A percentile compares a stretch with the other conserved stretches of the same genome.
phyloP scores from a whole-genome alignment of 2,888 invertebrate genomes.

The Drosophila birchii region DNA sequence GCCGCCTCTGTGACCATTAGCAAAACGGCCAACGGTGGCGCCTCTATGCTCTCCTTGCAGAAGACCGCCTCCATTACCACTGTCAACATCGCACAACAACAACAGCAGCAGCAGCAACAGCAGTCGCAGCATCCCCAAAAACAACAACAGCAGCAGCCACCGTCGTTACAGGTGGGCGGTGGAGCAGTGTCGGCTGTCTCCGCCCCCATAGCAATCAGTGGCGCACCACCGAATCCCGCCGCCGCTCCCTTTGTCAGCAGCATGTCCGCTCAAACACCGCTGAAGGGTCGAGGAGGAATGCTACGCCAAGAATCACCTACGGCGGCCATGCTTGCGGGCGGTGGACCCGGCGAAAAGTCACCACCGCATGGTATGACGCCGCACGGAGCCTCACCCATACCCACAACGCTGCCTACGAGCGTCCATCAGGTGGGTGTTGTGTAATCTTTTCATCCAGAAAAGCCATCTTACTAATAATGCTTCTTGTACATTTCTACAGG shows the following conservation, averaged over 20 bases:
- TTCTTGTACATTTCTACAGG: conserved; percentile 85
- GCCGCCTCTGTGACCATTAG: conserved; percentile 55
- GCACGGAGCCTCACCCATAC: conserved; percentile 85
- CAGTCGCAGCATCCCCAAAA: conserved; percentile 70
- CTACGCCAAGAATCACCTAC: conserved; percentile 83
- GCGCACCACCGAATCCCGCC: conserved; percentile 68
- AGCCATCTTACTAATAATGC: background rate
- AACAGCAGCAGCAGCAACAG: conserved; percentile 71
- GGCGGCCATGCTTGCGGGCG: conserved; percentile 66
- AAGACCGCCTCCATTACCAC: conserved; percentile 77
- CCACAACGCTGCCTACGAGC: conserved; percentile 82
- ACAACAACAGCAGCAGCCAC: conserved; percentile 66
- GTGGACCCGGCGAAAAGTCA: conserved; percentile 82
- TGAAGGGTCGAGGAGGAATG: conserved; percentile 77
- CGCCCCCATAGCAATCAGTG: conserved; percentile 70
- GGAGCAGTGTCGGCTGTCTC: conserved; percentile 58
- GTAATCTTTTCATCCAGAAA: background rate
- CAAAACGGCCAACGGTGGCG: conserved; percentile 73
- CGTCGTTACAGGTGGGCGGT: conserved; percentile 40
- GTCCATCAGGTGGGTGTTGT: conserved; percentile 84
- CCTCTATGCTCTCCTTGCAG: conserved; percentile 80
- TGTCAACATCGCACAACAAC: conserved; percentile 80
- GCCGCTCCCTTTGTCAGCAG: conserved; percentile 79
- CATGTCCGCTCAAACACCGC: conserved; percentile 80
- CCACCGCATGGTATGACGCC: conserved; percentile 85